phyloP scores from a whole-genome alignment of 1,140 invertebrate species.

The Drosophila takahashii region DNA sequence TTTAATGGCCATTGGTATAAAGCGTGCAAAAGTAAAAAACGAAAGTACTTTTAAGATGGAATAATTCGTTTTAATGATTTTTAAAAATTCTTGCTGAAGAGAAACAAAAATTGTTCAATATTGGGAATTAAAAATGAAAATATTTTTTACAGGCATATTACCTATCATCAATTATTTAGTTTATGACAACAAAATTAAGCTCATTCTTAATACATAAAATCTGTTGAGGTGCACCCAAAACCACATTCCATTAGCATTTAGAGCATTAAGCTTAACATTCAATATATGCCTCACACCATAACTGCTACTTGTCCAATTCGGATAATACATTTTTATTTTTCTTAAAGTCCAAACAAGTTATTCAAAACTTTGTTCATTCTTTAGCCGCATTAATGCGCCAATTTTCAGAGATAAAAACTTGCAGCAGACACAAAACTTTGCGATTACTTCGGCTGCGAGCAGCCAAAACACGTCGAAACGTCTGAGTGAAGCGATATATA shows the following conservation, averaged over 20 bases:
- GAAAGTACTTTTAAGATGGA: background rate
- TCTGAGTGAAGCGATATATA: background rate
- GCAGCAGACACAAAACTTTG: conserved; percentile 58
- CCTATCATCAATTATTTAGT: too few relatives aligned
- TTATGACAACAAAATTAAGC: background rate
- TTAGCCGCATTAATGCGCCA: conserved; percentile 55
- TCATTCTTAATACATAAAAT: background rate
- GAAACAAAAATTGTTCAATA: too few relatives aligned
- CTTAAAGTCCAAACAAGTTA: conserved; percentile 38
- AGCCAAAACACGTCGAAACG: conserved; percentile 35
- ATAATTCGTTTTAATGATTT: too few relatives aligned
- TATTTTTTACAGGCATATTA: too few relatives aligned
- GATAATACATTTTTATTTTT: conserved; percentile 7
- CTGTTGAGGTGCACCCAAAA: conserved; percentile 12
- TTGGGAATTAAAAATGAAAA: too few relatives aligned
- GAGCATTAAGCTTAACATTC: conserved; percentile 12
- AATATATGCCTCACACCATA: conserved; percentile 2
- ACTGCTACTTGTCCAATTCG: conserved; percentile 10
- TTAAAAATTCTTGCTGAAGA: too few relatives aligned
- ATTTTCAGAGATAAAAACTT: conserved; percentile 49
- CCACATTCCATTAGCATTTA: conserved; percentile 33
- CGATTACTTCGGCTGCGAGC: conserved; percentile 48
- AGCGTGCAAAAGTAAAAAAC: background rate
- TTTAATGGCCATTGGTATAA: conserved; percentile 14
- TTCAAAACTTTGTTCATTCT: conserved; percentile 40